A percentile compares a stretch with the other conserved stretches of the same genome.
phyloP scores from a whole-genome alignment of 1,140 invertebrate genomes.

The Adoxophyes honmai region DNA sequence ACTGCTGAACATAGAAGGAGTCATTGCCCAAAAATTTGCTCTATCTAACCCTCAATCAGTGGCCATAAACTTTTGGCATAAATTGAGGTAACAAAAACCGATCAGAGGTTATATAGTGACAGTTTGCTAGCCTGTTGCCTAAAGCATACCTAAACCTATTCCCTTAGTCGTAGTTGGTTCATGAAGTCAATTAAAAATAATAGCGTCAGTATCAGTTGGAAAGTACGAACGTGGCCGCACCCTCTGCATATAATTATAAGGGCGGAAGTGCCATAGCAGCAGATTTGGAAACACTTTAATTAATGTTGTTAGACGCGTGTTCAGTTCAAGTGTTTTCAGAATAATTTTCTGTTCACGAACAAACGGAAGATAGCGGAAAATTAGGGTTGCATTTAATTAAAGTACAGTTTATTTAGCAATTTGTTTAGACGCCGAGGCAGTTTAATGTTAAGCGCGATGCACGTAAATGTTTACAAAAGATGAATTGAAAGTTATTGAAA shows the following conservation, averaged over 20 bases:
- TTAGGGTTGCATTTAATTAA: conserved; percentile 14
- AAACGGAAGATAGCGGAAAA: conserved; percentile 10
- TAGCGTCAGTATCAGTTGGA: background rate
- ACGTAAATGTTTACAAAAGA: too few relatives aligned
- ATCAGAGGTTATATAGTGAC: too few relatives aligned
- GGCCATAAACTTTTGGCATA: too few relatives aligned
- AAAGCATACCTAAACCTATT: conserved; percentile 7
- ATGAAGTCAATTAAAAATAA: conserved; percentile 2
- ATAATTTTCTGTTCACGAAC: conserved; percentile 34
- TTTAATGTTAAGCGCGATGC: background rate
- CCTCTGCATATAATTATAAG: conserved; percentile 69
- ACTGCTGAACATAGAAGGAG: too few relatives aligned
- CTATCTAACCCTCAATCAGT: too few relatives aligned
- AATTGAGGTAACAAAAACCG: too few relatives aligned
- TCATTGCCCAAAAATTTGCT: too few relatives aligned
- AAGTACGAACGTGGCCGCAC: conserved; percentile 20
- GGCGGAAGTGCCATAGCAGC: conserved; percentile 63
- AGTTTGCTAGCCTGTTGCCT: too few relatives aligned
- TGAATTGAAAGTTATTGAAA: too few relatives aligned
- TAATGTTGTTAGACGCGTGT: conserved; percentile 69
- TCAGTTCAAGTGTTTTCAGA: conserved; percentile 48
- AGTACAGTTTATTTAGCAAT: conserved; percentile 14
- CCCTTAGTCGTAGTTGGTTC: too few relatives aligned
- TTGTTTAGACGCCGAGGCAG: conserved; percentile 3
- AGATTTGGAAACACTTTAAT: conserved; percentile 70